Conservation (phyloP, 2,888 invertebrate genomes). For the Coelinius sp. region DNA sequence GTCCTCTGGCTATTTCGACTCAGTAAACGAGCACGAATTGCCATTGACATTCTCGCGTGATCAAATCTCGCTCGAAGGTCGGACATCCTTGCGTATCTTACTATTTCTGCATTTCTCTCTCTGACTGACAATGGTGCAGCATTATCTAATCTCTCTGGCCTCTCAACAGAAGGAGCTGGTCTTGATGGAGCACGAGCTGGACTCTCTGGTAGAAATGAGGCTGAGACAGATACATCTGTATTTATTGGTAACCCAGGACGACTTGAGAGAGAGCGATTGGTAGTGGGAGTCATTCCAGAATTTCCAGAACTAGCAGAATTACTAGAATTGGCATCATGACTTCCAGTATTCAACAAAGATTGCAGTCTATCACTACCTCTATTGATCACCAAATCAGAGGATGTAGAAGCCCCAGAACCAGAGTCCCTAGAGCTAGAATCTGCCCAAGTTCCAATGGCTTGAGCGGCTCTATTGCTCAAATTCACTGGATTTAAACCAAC, state of each 20-base stretch:
- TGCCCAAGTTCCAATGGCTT: not conserved
- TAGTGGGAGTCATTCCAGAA: not conserved
- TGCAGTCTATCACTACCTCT: not conserved
- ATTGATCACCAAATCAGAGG: not conserved
- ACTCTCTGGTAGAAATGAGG: not conserved
- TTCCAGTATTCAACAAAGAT: not conserved
- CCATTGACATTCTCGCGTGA: slow-evolving; percentile 45
- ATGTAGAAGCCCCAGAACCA: not conserved
- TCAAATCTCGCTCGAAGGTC: slow-evolving; percentile 34
- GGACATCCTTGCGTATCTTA: slow-evolving; percentile 36
- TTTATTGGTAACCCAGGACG: not conserved
- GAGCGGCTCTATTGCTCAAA: not conserved
- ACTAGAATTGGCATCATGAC: not conserved
- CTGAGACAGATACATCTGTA: not conserved
- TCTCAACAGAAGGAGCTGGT: not conserved
- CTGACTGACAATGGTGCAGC: not conserved
- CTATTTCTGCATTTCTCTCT: slow-evolving; percentile 28
- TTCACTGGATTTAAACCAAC: slow-evolving; percentile 12
- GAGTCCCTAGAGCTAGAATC: slow-evolving; percentile 2
- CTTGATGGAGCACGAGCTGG: slow-evolving; percentile 14
- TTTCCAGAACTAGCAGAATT: not conserved
- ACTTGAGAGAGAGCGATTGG: not conserved
- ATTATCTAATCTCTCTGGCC: not conserved
- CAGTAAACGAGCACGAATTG: slow-evolving; percentile 42
- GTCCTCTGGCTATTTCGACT: slow-evolving; percentile 41